Base-by-base conservation (phyloP, 2,113 vertebrate species). In the Erinaceus europaeus region DNA sequence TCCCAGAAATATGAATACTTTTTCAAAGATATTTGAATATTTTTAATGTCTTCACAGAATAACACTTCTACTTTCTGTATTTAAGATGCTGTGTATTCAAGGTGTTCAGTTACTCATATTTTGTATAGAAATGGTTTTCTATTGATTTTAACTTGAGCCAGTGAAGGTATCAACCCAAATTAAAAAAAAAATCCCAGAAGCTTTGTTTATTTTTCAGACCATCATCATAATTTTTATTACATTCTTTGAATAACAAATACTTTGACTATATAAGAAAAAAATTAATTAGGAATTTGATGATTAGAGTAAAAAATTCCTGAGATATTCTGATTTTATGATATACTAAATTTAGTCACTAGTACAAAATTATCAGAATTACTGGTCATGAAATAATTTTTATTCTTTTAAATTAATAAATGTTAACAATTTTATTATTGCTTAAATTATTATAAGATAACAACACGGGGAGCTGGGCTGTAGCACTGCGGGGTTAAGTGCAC, bases 221-320 rank as follows among this genome's bases (percentile, higher is more conserved):
- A 42, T 53, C 34, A 79, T 86, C 52, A 74, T 8, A 55, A n/a
- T 23, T 84, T 90, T 81, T 88, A 82, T 87, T 81, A 52, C 1
- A 55, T 77, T n/a, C 50, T 88, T 87, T 82, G 42, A 78, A 84
- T 77, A 85, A 57, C 13, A 91, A 64, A 64, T 65, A 85, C 21
- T 53, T 71, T 44, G 25, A 44, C 7, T 82, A 88, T 23, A 72
- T 78, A 52, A 10, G 64, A 64, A 61, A 29, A 68, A 18, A 79
- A 69, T 78, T 77, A 34, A 65, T 32, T 74, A 90, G 62, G 71
- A 90, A 82, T 71, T 83, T 88, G 52, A 44, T 68, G 29, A 84
- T 36, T 50, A 72, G 71, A 52, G 32, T 68, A 78, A 88, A 77
- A 62, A 17, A 25, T 23, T 72, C 6, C 67, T n/a, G 34, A 82